A percentile compares a stretch with the other conserved stretches of the same genome.
Evolutionary conservation across 2,113 vertebrate species (phyloP).

Genomic region (Glaucomys volans): DNA sequence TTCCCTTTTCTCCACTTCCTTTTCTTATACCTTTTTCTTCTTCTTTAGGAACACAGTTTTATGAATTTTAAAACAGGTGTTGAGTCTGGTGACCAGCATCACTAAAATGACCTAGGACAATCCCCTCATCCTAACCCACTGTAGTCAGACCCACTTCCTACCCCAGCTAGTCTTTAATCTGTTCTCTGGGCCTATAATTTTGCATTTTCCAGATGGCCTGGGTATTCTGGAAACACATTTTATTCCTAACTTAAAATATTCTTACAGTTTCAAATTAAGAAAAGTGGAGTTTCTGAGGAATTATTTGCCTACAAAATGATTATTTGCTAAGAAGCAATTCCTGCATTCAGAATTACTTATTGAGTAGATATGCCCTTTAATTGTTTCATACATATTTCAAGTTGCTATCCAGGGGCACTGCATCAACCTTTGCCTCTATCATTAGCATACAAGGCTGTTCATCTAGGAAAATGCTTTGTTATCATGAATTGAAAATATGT

Average conservation of each 20-base stretch:
- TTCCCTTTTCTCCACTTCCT: neutral
- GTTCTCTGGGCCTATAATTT: neutral
- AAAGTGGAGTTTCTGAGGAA: neutral
- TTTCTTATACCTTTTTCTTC: neutral
- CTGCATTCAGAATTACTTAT: neutral
- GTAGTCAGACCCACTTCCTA: neutral
- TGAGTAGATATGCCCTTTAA: neutral
- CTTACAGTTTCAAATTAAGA: neutral
- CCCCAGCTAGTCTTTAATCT: neutral
- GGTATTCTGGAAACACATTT: neutral
- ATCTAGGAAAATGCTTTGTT: neutral
- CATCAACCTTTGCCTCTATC: neutral
- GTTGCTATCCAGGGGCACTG: neutral
- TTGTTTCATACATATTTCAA: neutral
- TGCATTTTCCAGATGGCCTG: neutral
- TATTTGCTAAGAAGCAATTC: neutral
- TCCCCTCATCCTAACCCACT: neutral
- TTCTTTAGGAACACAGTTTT: neutral
- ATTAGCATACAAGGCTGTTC: neutral
- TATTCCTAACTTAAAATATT: neutral
- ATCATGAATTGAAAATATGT: neutral
- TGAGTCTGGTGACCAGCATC: neutral
- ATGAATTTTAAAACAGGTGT: neutral
- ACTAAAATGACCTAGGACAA: neutral
- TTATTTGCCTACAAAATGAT: neutral